A percentile compares a stretch with the other conserved stretches of the same genome.
Conservation (phyloP, 2,113 vertebrate genomes). For the Tychaedon coryphoeus region DNA sequence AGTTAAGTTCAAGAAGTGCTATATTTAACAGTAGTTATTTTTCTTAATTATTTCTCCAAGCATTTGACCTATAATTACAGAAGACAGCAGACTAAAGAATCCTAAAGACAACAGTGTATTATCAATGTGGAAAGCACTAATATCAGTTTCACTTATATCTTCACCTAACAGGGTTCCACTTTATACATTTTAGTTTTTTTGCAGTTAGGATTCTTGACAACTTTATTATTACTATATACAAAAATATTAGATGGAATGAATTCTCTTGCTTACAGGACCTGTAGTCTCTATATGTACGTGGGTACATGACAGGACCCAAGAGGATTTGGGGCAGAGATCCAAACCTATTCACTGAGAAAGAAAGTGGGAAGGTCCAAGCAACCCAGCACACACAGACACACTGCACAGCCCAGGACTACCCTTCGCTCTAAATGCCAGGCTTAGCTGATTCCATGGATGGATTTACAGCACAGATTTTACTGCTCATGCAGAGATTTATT, state of each 20-base stretch:
- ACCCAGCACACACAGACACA: not conserved
- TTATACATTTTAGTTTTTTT: not conserved
- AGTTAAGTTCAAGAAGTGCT: not conserved
- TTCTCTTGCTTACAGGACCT: not conserved
- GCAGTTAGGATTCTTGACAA: not conserved
- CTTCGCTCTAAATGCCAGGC: not conserved
- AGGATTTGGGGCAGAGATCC: not conserved
- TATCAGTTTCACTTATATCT: not conserved
- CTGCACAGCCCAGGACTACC: not conserved
- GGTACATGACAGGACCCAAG: not conserved
- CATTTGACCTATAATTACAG: not conserved
- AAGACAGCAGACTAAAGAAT: not conserved
- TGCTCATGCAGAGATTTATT: not conserved
- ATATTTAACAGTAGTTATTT: not conserved
- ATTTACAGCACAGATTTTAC: slow-evolving; percentile 14
- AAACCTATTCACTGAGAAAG: not conserved
- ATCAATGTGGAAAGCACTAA: not conserved
- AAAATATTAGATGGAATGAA: not conserved
- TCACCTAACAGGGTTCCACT: not conserved
- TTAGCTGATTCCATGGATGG: not conserved
- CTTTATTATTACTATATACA: not conserved
- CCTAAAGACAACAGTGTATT: not conserved
- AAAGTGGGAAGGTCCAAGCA: not conserved
- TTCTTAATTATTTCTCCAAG: not conserved
- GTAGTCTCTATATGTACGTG: not conserved